These are phyloP conservation scores for Anguilla pacifica DNA, from an alignment of 2,797 vertebrate genomes.

Conservation along the genomic window DNA sequence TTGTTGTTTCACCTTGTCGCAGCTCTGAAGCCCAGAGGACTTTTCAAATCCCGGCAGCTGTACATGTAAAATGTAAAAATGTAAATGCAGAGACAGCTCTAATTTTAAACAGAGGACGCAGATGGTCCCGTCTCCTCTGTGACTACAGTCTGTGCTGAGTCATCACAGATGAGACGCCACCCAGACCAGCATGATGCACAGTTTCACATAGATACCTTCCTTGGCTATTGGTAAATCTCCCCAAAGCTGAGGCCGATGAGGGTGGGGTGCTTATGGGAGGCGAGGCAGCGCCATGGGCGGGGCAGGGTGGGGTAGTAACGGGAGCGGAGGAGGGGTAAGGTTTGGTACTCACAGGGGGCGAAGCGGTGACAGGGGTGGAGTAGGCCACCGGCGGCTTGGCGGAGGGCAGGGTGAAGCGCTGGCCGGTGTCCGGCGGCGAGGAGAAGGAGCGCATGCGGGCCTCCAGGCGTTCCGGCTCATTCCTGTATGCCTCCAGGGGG, in stretches of 20 bases:
- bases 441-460: conserved; percentile 80
- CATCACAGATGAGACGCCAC: neutral
- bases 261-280: neutral
- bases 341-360: conserved; percentile 52
- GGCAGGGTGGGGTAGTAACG: neutral
- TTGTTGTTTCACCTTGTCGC: neutral
- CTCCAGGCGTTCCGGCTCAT: conserved; percentile 80
- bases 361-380: conserved; percentile 76
- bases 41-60: neutral
- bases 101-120: neutral
- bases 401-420: conserved; percentile 75
- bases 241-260: neutral
- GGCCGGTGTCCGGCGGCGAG: conserved; percentile 82
- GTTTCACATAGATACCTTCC: neutral
- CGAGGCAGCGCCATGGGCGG: neutral
- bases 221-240: neutral
- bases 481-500: conserved; percentile 82
- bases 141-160: neutral
- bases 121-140: neutral
- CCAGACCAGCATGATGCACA: neutral
- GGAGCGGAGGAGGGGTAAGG: neutral
- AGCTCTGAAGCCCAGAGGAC: neutral
- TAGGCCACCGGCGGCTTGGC: conserved; percentile 77
- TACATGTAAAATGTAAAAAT: neutral
- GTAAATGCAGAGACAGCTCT: neutral